Base-by-base conservation (phyloP, 2,888 invertebrate species). In the Pasiphila rectangulata region DNA sequence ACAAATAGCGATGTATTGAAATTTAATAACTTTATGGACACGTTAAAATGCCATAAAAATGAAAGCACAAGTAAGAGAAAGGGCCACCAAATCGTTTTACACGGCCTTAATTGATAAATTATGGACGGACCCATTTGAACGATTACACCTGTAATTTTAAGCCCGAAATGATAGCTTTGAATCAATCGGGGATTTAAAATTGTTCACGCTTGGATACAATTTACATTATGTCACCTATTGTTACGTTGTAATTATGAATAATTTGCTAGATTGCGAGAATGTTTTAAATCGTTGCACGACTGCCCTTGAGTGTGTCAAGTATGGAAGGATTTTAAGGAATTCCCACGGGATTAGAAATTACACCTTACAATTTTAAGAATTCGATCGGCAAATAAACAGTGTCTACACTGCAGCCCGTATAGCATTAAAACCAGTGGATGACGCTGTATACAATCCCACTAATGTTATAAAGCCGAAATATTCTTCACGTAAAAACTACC, bases 141-240 rank as follows among this genome's bases (percentile, higher is more conserved):
- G 67, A 76, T 78, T 81, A 75, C 76, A 75, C 73, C 69, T 74
- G 68, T 76, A 74, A 76, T 78, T 76, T 75, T 50, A 59, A 30
- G 59, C 48, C 59, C 57, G 60, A 73, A 76, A 77, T 80, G 74
- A 71, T 63, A 63, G 67, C 56, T 57, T 71, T 65, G 56, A 46
- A 63, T 67, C 64, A 59, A 71, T 67, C 35, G 24, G 25, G 12
- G 24, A 25, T 25, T 27, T 40, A 19, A 36, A 43, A 39, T 25
- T 43, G 12, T 39, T 24, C 15, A 20, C 15, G 37, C 12, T 45
- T 15, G 17, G 29, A 29, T 37, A 19, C 7, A 29, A 39, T 20
- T 38, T 32, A 25, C 10, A 13, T 32, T 37, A 38, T 42, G 32
- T 32, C 42, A 42, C 19, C 21, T 19, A 37, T 42, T 47, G 34